Conservation (phyloP, 2,888 invertebrate genomes). For the Limnephilus auricula region DNA sequence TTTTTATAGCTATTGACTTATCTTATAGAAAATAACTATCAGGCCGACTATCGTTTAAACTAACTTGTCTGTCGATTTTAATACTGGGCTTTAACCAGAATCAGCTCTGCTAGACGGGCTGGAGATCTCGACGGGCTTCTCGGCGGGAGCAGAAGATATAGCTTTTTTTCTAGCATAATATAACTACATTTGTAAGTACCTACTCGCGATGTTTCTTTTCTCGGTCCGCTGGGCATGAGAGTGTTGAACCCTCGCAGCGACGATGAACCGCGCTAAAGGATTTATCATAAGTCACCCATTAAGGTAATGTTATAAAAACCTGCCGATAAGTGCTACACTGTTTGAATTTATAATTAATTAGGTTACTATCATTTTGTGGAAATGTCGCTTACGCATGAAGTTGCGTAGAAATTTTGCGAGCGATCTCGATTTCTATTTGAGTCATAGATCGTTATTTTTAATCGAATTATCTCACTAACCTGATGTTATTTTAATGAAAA, state of each 20-base stretch:
- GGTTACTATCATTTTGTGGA: background rate
- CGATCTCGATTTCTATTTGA: background rate
- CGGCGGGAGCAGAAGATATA: conserved; percentile 11
- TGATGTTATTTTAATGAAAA: too few species aligned
- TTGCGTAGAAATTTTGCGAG: background rate
- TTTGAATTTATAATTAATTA: conserved; percentile 1
- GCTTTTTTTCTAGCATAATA: background rate
- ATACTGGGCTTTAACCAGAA: background rate
- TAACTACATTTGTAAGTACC: background rate
- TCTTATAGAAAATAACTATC: background rate
- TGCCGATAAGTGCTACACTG: background rate
- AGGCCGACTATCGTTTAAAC: background rate
- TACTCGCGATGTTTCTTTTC: conserved; percentile 18
- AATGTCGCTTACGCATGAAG: background rate
- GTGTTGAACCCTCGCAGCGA: conserved; percentile 14
- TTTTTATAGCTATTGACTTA: too few species aligned
- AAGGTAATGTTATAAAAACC: conserved; percentile 8
- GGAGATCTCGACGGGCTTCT: conserved; percentile 4
- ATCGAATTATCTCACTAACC: too few species aligned
- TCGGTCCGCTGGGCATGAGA: conserved; percentile 25
- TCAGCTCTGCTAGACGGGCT: background rate
- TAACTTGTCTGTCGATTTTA: background rate
- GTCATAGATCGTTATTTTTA: background rate
- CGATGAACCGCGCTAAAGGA: background rate
- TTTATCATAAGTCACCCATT: conserved; percentile 16